Conservation (phyloP, 2,113 vertebrate genomes). For the Rhipidura dahli region DNA sequence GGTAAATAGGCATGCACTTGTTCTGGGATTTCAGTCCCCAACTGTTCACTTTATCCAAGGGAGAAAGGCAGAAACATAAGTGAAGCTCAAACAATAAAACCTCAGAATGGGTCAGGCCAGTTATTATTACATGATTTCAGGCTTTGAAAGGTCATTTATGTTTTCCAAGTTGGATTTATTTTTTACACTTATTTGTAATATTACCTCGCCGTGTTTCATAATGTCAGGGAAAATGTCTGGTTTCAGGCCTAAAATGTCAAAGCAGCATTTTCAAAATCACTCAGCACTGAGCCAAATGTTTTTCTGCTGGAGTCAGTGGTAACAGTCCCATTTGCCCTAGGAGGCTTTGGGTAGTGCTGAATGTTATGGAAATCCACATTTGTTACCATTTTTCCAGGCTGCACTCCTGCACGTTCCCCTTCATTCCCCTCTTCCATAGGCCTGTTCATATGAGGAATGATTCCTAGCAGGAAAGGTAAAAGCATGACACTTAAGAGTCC, state of each 20-base stretch:
- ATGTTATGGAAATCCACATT: neutral
- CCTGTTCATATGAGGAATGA: neutral
- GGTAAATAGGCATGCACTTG: slow-evolving; percentile 43
- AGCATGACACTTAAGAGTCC: neutral
- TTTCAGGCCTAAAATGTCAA: slow-evolving; percentile 64
- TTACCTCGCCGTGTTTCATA: slow-evolving; percentile 57
- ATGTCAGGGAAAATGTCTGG: slow-evolving; percentile 64
- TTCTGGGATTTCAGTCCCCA: slow-evolving; percentile 28
- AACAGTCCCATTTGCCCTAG: neutral
- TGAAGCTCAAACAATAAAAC: slow-evolving; percentile 37
- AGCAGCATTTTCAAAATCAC: slow-evolving; percentile 56
- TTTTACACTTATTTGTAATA: slow-evolving; percentile 59
- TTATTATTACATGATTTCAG: slow-evolving; percentile 61
- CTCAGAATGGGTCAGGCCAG: slow-evolving; percentile 27
- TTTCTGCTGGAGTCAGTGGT: neutral
- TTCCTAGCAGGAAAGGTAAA: neutral
- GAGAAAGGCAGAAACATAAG: neutral
- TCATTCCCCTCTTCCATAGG: neutral
- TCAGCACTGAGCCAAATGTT: neutral
- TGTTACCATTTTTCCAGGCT: neutral
- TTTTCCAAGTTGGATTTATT: slow-evolving; percentile 64
- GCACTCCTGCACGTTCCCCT: neutral
- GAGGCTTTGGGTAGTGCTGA: neutral
- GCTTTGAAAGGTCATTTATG: slow-evolving; percentile 64
- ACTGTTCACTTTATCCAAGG: neutral